These are phyloP conservation scores for Rhagoletis pomonella DNA, from an alignment of 1,140 invertebrate species.

Conservation along the genomic window DNA sequence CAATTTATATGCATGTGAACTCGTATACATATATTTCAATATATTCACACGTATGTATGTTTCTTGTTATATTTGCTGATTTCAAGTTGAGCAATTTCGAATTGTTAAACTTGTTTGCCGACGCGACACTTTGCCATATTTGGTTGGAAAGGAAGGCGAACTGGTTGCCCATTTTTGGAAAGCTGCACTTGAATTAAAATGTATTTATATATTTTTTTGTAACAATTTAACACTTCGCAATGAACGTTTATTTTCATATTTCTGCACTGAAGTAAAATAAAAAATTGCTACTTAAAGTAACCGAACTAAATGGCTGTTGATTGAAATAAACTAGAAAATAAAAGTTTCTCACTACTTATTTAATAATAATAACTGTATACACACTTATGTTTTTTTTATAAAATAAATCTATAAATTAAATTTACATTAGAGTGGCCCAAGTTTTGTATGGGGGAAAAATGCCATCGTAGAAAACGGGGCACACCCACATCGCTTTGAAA, in stretches of 20 bases:
- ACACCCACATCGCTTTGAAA: too few species aligned
- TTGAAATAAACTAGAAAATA: neutral
- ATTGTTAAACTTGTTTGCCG: slow-evolving; percentile 40
- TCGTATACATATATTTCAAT: too few species aligned
- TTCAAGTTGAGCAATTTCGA: slow-evolving; percentile 45
- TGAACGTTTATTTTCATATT: slow-evolving; percentile 9
- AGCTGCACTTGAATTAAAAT: slow-evolving; percentile 9
- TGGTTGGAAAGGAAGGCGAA: slow-evolving; percentile 37
- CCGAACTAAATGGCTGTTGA: neutral
- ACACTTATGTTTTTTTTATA: neutral
- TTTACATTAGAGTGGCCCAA: too few species aligned
- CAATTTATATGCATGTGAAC: neutral
- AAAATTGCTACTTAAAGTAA: neutral
- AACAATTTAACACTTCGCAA: slow-evolving; percentile 5
- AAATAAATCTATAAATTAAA: too few species aligned
- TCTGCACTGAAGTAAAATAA: neutral
- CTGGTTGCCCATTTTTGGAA: slow-evolving; percentile 39
- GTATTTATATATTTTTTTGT: neutral
- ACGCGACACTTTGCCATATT: slow-evolving; percentile 32
- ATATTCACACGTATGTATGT: too few species aligned
- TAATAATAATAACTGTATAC: slow-evolving; percentile 15
- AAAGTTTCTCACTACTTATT: neutral
- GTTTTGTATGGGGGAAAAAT: too few species aligned
- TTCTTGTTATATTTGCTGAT: neutral
- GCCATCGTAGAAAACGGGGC: too few species aligned